These are phyloP conservation scores for Apodemus speciosus DNA, from an alignment of 2,113 vertebrate genomes.

Conservation along the genomic window DNA sequence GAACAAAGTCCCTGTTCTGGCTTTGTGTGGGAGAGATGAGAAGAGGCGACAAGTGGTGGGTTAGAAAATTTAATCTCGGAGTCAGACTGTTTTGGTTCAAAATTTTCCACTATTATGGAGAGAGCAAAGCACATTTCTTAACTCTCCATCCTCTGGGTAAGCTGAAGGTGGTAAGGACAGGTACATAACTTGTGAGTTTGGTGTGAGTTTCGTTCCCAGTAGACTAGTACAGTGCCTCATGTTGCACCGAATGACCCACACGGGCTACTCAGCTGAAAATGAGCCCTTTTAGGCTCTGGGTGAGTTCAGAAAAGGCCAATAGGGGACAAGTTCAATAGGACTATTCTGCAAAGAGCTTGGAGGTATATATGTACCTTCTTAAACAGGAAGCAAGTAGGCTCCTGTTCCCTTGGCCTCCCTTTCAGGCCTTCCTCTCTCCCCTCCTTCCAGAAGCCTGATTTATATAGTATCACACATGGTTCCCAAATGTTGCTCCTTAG, in stretches of 20 bases:
- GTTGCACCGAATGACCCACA: not conserved
- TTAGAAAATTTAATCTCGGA: not conserved
- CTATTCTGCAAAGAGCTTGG: constrained; percentile 20
- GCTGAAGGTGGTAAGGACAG: not conserved
- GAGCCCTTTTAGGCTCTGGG: not conserved
- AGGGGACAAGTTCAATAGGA: constrained; percentile 17
- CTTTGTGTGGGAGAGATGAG: constrained; percentile 17
- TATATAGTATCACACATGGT: constrained; percentile 58
- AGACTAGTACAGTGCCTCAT: not conserved
- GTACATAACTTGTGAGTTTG: constrained; percentile 14
- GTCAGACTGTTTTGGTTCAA: not conserved
- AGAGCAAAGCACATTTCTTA: not conserved
- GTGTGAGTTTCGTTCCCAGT: not conserved
- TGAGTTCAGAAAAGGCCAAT: not conserved
- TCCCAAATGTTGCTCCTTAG: constrained; percentile 38
- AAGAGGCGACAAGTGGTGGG: not conserved
- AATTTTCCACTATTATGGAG: not conserved
- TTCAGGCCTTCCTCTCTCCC: constrained; percentile 10
- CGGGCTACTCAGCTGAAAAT: not conserved
- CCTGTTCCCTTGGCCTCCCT: constrained; percentile 54
- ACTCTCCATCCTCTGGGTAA: constrained; percentile 5
- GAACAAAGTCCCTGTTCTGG: constrained; percentile 53
- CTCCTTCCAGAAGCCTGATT: constrained; percentile 58
- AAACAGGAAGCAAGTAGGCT: constrained; percentile 41
- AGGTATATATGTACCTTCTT: not conserved